These are phyloP conservation scores for Galerucella calmariensis DNA, from an alignment of 2,888 invertebrate genomes.

Conservation along the genomic window DNA sequence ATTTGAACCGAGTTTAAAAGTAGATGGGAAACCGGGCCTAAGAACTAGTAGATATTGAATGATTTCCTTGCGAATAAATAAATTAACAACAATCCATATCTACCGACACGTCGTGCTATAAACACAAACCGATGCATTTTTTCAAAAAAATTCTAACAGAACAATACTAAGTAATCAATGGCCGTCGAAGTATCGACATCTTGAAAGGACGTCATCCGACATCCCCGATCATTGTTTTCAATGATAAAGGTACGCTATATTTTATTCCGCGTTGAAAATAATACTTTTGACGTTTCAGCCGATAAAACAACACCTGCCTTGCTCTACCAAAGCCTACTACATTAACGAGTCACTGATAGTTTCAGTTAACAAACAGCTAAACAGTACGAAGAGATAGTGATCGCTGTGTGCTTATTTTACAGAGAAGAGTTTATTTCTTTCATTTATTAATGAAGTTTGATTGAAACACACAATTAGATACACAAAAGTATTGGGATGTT, in stretches of 20 bases:
- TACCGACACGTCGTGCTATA: background rate
- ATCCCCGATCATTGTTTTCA: slow-evolving; percentile 47
- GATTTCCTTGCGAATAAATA: no score
- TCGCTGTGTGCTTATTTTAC: slow-evolving; percentile 28
- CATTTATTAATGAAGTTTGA: slow-evolving; percentile 9
- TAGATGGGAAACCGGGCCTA: no score
- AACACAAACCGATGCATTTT: slow-evolving; percentile 32
- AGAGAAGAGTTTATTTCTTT: slow-evolving; percentile 30
- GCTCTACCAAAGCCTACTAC: slow-evolving; percentile 45
- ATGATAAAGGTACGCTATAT: slow-evolving; percentile 53
- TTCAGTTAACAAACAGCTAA: slow-evolving; percentile 40
- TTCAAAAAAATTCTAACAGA: slow-evolving; percentile 51
- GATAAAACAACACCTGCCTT: slow-evolving; percentile 54
- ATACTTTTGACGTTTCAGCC: slow-evolving; percentile 55
- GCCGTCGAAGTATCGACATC: slow-evolving; percentile 53
- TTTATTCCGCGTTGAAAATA: slow-evolving; percentile 55
- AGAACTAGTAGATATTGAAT: no score
- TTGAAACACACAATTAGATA: background rate
- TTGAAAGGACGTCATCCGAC: slow-evolving; percentile 50
- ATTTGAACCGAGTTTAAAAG: no score
- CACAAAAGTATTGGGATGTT: background rate
- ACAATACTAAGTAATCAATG: slow-evolving; percentile 49
- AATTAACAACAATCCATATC: background rate
- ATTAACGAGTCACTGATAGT: slow-evolving; percentile 44
- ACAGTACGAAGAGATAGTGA: slow-evolving; percentile 33